phyloP scores from a whole-genome alignment of 2,113 vertebrate genomes.

The Notarius quadriscutis region DNA sequence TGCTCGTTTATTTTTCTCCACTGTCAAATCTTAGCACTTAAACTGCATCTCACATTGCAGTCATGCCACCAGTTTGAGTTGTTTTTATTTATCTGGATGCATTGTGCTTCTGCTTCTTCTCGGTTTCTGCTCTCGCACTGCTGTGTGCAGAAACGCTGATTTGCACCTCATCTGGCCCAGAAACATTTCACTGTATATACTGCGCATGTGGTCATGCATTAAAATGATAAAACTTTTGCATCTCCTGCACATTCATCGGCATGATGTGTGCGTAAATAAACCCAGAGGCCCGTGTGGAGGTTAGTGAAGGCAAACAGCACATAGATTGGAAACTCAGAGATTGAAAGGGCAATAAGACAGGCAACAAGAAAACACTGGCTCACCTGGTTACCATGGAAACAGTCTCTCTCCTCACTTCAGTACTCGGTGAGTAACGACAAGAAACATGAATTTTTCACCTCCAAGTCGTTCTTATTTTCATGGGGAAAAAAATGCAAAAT shows the following conservation, averaged over 20 bases:
- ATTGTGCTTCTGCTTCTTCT: background rate
- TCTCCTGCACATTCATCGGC: background rate
- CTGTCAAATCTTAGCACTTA: background rate
- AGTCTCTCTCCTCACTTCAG: constrained; percentile 46
- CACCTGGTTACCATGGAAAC: constrained; percentile 57
- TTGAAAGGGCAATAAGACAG: background rate
- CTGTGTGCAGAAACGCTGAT: background rate
- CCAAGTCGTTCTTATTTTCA: background rate
- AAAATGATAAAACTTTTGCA: background rate
- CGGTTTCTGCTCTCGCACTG: background rate
- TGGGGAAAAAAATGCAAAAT: background rate
- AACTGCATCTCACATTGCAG: background rate
- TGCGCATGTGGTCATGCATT: background rate
- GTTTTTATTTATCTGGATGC: background rate
- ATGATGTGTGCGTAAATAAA: background rate
- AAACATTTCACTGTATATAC: background rate
- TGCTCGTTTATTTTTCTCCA: background rate
- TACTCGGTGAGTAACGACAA: constrained; percentile 14
- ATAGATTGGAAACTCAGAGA: constrained; percentile 16
- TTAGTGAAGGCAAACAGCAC: constrained; percentile 38
- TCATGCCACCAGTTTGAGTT: background rate
- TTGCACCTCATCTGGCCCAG: background rate
- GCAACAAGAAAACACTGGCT: constrained; percentile 23
- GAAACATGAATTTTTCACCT: constrained; percentile 15
- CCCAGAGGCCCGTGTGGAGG: constrained; percentile 18